These are phyloP conservation scores for Sarcophaga caerulescens DNA, from an alignment of 2,888 invertebrate genomes.

Conservation along the genomic window DNA sequence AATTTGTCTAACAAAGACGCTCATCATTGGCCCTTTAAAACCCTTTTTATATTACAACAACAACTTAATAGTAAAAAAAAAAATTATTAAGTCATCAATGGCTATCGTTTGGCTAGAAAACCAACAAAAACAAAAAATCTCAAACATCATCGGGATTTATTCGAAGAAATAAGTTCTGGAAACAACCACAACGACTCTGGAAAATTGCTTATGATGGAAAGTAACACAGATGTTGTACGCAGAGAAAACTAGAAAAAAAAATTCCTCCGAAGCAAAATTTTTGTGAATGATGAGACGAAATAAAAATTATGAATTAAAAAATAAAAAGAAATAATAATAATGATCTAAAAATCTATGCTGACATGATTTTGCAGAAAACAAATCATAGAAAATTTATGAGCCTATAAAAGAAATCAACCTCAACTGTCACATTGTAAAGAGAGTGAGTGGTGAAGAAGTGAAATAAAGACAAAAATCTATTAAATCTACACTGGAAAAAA, in stretches of 20 bases:
- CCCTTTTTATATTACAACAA: not conserved
- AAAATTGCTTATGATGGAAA: constrained; percentile 51
- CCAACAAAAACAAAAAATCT: constrained; percentile 41
- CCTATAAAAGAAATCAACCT: constrained; percentile 68
- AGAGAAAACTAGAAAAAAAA: constrained; percentile 9
- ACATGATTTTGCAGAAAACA: constrained; percentile 78
- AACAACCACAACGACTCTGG: constrained; percentile 11
- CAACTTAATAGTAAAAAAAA: constrained; percentile 18
- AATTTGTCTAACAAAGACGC: too few species aligned
- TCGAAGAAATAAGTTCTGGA: not conserved
- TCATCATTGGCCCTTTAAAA: too few species aligned
- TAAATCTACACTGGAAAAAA: not conserved
- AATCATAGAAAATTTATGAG: constrained; percentile 62
- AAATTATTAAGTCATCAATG: constrained; percentile 36
- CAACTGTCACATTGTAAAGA: constrained; percentile 28
- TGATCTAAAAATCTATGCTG: constrained; percentile 76
- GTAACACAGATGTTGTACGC: constrained; percentile 53
- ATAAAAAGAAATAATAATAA: constrained; percentile 31
- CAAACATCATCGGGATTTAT: constrained; percentile 33
- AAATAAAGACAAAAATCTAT: too few species aligned
- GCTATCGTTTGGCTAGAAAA: constrained; percentile 23
- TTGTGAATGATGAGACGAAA: not conserved
- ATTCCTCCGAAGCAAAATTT: not conserved
- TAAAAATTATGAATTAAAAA: constrained; percentile 38
- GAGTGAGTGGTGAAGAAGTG: too few species aligned